phyloP scores from a whole-genome alignment of 1,140 invertebrate species.

The Drosophila mayri region DNA sequence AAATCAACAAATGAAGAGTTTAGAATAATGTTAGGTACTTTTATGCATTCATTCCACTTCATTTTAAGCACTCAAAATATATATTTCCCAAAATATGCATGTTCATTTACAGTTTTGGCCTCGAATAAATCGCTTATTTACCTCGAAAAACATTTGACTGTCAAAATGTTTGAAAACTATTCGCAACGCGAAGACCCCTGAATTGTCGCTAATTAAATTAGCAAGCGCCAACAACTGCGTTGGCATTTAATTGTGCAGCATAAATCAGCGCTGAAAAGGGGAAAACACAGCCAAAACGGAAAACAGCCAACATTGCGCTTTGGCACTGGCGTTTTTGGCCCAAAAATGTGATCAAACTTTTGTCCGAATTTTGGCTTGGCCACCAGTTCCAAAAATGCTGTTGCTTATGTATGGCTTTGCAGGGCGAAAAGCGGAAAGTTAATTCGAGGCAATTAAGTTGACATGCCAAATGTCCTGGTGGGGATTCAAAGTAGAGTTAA shows the following conservation, averaged over 20 bases:
- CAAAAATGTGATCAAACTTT: slow-evolving; percentile 70
- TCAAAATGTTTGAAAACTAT: slow-evolving; percentile 36
- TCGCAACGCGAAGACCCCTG: slow-evolving; percentile 17
- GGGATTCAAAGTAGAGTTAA: slow-evolving; percentile 2
- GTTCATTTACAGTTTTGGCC: slow-evolving; percentile 1
- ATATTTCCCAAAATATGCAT: not conserved
- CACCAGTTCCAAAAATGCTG: slow-evolving; percentile 32
- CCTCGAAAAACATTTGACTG: slow-evolving; percentile 16
- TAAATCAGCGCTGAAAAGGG: slow-evolving; percentile 55
- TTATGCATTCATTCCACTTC: not conserved
- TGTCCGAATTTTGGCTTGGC: slow-evolving; percentile 63
- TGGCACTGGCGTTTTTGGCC: slow-evolving; percentile 30
- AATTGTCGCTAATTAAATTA: slow-evolving; percentile 61
- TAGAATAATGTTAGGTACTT: not conserved
- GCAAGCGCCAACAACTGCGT: slow-evolving; percentile 43
- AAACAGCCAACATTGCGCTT: slow-evolving; percentile 13
- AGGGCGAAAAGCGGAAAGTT: slow-evolving; percentile 69
- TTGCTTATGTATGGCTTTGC: slow-evolving; percentile 54
- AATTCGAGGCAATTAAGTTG: slow-evolving; percentile 81
- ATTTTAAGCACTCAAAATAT: not conserved
- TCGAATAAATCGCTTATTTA: slow-evolving; percentile 25
- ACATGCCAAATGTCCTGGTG: slow-evolving; percentile 73
- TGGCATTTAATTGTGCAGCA: slow-evolving; percentile 63
- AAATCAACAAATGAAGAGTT: not conserved
- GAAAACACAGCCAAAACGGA: slow-evolving; percentile 26